Conservation (phyloP, 2,888 invertebrate species). For the Branchipolynoe longqiensis region DNA sequence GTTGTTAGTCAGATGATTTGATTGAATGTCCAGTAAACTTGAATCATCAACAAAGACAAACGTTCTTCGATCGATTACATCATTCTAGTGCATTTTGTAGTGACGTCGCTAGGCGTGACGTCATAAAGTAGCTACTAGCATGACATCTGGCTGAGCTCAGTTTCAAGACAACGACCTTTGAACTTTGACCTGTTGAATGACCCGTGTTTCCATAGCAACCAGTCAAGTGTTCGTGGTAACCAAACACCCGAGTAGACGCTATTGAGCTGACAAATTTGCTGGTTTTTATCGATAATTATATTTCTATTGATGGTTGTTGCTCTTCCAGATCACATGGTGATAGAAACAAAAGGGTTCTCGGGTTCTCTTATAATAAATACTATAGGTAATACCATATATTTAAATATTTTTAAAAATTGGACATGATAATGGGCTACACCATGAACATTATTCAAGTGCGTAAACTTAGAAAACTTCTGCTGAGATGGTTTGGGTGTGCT, state of each 20-base stretch:
- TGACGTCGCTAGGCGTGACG: constrained; percentile 39
- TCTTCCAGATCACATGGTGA: constrained; percentile 50
- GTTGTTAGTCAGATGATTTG: constrained; percentile 40
- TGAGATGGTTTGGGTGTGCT: constrained; percentile 38
- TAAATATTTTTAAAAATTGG: neutral
- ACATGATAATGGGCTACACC: constrained; percentile 21
- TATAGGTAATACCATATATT: neutral
- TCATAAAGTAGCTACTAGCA: constrained; percentile 26
- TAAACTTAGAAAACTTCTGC: constrained; percentile 16
- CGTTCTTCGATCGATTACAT: constrained; percentile 37
- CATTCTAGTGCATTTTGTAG: constrained; percentile 43
- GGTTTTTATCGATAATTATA: constrained; percentile 52
- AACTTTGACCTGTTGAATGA: constrained; percentile 55
- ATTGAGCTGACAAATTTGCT: constrained; percentile 47
- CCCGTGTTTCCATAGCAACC: constrained; percentile 46
- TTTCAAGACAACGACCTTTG: constrained; percentile 57
- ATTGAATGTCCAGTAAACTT: constrained; percentile 47
- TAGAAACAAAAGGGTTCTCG: no score
- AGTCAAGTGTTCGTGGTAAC: constrained; percentile 43
- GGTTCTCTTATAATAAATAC: constrained; percentile 11
- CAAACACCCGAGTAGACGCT: neutral
- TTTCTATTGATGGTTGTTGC: constrained; percentile 54
- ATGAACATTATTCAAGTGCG: neutral
- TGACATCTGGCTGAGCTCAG: constrained; percentile 48
- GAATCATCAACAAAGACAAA: constrained; percentile 20